Evolutionary conservation across 2,888 invertebrate genomes (phyloP), one percentile per base, ranked within the genome.

Genomic region (Lithophane ornitopus): DNA sequence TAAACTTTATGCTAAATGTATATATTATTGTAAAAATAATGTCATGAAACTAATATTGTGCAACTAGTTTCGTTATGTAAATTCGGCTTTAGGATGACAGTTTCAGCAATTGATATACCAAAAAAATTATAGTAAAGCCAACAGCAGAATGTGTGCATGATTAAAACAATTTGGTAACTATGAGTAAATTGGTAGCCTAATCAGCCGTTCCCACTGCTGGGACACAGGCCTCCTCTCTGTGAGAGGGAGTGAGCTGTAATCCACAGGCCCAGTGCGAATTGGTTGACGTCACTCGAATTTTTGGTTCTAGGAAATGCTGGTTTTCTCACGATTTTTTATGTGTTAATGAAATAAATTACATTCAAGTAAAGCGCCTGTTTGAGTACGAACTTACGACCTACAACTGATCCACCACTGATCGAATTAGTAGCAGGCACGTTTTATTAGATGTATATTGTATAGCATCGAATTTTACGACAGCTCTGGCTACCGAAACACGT

Each of bases 401-500:
- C 16, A 41, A 16, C 19, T 49, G 19, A 0, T 8, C 49, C 52
- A n/a, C 4, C n/a, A 54, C n/a, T n/a, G 1, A 11, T n/a, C 4
- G 54, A 54, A 76, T 26, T n/a, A 11, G n/a, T n/a, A 69, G 26
- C 54, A 39, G 28, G 19, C 61, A 14, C 46, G 16, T 62, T 77
- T 66, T 62, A 41, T 62, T 12, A 28, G n/a, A 19, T 9, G 12
- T 19, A 65, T 49, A 58, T 58, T n/a, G 8, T n/a, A 76, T 26
- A 76, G 49, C 52, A 61, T 76, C 22, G 44, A 76, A 67, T 44
- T 66, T 68, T 54, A 76, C 77, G 76, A 76, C 52, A 26, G 34
- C 39, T 39, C 19, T 41, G 2, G 16, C 52, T 22, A 22, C 16
- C 26, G 22, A 44, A 69, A 70, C 67, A n/a, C 44, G 46, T 72